Evolutionary conservation across 2,888 invertebrate genomes (phyloP), one percentile per base, ranked within the genome.

Genomic region (Erannis defoliaria): DNA sequence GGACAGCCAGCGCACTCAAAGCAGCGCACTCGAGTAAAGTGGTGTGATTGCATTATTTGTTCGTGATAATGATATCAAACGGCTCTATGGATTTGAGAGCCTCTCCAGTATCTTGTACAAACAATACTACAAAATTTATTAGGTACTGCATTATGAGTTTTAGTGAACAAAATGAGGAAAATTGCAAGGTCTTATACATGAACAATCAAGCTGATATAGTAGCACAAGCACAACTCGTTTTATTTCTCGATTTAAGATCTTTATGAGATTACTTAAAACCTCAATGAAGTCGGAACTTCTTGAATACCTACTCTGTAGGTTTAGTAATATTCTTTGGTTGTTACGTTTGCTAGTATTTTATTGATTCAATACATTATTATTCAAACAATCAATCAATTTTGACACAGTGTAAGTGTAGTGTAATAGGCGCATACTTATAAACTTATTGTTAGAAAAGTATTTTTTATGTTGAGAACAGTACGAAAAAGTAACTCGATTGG

Each of bases 21-120:
- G 68, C 64, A 68, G 62, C 59, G 61, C 62, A 69, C 66, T 71
- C 65, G 49, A 69, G 46, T 65, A 59, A 63, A 64, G 55, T 70
- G 55, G 37, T 54, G 55, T 58, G 62, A 59, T 55, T 61, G 59
- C 46, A 64, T 55, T 63, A 66, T 65, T 59, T 60, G 54, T 37
- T 45, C 35, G 42, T 66, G 68, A 68, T 69, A 74, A 62, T 64
- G 51, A 14, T 66, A 68, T 71, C 64, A 62, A 66, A 48, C 31
- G 38, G 48, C 31, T n/a, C n/a, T 46, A 60, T 58, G 55, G 8
- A 51, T 14, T 53, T 43, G 18, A 60, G 55, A 26, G 55, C 45
- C 45, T 45, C 54, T 62, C 35, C 38, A 55, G 37, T 42, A 18
- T 33, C 3, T 26, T 54, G 29, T 45, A 58, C n/a, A 46, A 31